Evolutionary conservation across 2,888 invertebrate genomes (phyloP).

Genomic region (Halocaridina rubra): DNA sequence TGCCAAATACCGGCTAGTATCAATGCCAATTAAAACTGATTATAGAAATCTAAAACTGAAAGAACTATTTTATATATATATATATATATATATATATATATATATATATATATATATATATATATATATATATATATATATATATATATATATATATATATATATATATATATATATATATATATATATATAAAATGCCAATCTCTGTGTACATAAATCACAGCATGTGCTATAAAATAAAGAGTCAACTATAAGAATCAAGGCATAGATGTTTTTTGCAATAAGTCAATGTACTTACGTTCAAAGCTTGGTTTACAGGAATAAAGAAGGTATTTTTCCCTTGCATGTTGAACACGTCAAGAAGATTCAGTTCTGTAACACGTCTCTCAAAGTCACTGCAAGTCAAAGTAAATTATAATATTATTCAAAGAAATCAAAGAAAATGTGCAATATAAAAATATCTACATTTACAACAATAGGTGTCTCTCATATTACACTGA

Average conservation of each 20-base stretch:
- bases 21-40: too few relatives aligned
- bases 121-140: background rate
- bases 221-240: too few relatives aligned
- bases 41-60: too few relatives aligned
- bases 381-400: conserved; percentile 45
- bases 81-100: background rate
- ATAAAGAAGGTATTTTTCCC: conserved; percentile 90
- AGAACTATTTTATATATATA: background rate
- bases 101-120: background rate
- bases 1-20: too few relatives aligned
- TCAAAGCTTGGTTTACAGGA: conserved; percentile 89
- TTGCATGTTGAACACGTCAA: conserved; percentile 80
- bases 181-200: background rate
- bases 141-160: background rate
- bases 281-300: conserved; percentile 73
- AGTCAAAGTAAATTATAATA: background rate
- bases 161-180: background rate
- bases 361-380: conserved; percentile 79
- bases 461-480: too few relatives aligned
- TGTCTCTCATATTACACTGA: too few relatives aligned
- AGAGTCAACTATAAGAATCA: too few relatives aligned
- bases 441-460: too few relatives aligned
- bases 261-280: too few relatives aligned
- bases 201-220: too few relatives aligned
- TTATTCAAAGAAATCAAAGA: too few relatives aligned